A percentile compares a stretch with the other conserved stretches of the same genome.
These are phyloP conservation scores for Drosophila suzukii DNA, from an alignment of 1,140 invertebrate species.

Conservation along the genomic window DNA sequence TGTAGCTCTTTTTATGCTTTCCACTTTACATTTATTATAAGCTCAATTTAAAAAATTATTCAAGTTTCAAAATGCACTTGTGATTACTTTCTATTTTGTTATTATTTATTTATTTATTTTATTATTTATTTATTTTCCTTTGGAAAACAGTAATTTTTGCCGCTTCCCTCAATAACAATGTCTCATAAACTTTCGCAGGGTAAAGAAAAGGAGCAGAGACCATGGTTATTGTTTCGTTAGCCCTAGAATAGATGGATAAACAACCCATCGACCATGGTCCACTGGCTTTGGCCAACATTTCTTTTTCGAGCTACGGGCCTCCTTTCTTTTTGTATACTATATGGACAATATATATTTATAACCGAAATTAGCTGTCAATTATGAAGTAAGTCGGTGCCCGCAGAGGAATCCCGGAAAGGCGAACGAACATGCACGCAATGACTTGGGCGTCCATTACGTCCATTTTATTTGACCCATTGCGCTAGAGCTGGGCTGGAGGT, in stretches of 20 bases:
- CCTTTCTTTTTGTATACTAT: background rate
- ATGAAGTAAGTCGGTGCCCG: conserved; percentile 53
- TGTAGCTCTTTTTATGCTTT: no score
- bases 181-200: background rate
- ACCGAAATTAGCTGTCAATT: conserved; percentile 69
- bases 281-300: conserved; percentile 7
- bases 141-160: background rate
- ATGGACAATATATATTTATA: conserved; percentile 7
- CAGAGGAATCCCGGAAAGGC: background rate
- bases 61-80: no score
- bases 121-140: no score
- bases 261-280: conserved; percentile 3
- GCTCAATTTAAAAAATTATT: no score
- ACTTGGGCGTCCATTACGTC: conserved; percentile 23
- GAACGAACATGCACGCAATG: conserved; percentile 56
- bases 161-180: background rate
- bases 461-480: conserved; percentile 28
- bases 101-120: no score
- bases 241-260: conserved; percentile 1
- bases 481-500: background rate
- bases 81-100: no score
- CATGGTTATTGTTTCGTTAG: background rate
- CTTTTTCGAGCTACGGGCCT: background rate
- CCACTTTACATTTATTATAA: no score
- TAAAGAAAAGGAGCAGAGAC: background rate